These are phyloP conservation scores for Sminthopsis crassicaudata DNA, from an alignment of 2,113 vertebrate species.

Conservation along the genomic window DNA sequence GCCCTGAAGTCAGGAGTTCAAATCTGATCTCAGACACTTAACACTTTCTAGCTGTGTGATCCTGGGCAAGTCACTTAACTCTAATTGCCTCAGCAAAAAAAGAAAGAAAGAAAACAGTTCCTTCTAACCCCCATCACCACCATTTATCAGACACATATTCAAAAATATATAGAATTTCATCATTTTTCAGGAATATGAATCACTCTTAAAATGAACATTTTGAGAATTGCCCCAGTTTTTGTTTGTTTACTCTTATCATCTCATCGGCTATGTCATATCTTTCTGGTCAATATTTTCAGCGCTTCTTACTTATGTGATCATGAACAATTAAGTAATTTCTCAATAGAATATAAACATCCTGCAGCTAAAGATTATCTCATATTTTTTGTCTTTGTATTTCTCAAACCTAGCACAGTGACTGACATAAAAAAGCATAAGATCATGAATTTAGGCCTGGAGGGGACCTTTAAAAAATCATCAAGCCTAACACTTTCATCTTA, in stretches of 20 bases:
- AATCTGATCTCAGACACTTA: too few relatives aligned
- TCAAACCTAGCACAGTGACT: not conserved
- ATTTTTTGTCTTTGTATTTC: not conserved
- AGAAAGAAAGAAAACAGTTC: not conserved
- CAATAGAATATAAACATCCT: not conserved
- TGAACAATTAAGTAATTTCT: not conserved
- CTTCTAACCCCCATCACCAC: not conserved
- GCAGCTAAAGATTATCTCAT: not conserved
- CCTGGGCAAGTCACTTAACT: too few relatives aligned
- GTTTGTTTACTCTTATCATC: not conserved
- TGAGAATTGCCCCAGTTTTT: not conserved
- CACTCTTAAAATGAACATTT: not conserved
- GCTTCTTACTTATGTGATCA: not conserved
- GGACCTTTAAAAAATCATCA: not conserved
- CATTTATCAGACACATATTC: not conserved
- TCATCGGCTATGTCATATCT: not conserved
- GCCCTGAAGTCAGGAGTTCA: too few relatives aligned
- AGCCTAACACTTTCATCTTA: not conserved
- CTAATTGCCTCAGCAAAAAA: too few relatives aligned
- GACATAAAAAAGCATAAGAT: not conserved
- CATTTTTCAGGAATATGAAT: not conserved
- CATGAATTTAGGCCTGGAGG: not conserved
- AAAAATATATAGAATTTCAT: not conserved
- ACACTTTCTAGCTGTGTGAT: too few relatives aligned
- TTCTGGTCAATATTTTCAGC: not conserved